These are phyloP conservation scores for Blastobasis lacticolella DNA, from an alignment of 2,888 invertebrate species.

Conservation along the genomic window DNA sequence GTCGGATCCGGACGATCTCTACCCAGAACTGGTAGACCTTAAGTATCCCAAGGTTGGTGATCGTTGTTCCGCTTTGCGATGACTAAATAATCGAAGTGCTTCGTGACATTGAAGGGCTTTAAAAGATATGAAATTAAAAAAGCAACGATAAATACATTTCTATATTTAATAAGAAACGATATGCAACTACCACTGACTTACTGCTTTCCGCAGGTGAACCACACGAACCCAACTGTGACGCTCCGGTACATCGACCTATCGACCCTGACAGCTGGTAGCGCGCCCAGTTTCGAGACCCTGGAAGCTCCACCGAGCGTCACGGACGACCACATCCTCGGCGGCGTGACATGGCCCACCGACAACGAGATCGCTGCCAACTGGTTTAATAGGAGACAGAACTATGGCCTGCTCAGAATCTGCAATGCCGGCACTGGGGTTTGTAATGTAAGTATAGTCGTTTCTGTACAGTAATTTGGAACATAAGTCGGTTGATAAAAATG, in stretches of 20 bases:
- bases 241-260: conserved; percentile 77
- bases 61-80: too few relatives aligned
- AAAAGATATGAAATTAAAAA: too few relatives aligned
- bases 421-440: conserved; percentile 39
- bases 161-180: too few relatives aligned
- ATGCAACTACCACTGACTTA: too few relatives aligned
- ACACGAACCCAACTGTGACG: conserved; percentile 80
- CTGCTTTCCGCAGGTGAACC: conserved; percentile 71
- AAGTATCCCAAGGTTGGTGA: conserved; percentile 80
- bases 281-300: conserved; percentile 34
- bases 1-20: conserved; percentile 70
- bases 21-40: conserved; percentile 75
- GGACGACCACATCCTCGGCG: conserved; percentile 78
- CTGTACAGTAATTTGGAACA: too few relatives aligned
- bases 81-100: too few relatives aligned
- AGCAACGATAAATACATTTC: too few relatives aligned
- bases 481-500: too few relatives aligned
- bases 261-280: conserved; percentile 24
- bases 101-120: too few relatives aligned
- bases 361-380: conserved; percentile 82
- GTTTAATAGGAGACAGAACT: conserved; percentile 90
- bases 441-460: conserved; percentile 30
- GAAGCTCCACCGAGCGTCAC: conserved; percentile 68
- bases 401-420: conserved; percentile 77
- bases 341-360: conserved; percentile 82